Conservation (phyloP, 2,888 invertebrate genomes). For the Fragum whitleyi region DNA sequence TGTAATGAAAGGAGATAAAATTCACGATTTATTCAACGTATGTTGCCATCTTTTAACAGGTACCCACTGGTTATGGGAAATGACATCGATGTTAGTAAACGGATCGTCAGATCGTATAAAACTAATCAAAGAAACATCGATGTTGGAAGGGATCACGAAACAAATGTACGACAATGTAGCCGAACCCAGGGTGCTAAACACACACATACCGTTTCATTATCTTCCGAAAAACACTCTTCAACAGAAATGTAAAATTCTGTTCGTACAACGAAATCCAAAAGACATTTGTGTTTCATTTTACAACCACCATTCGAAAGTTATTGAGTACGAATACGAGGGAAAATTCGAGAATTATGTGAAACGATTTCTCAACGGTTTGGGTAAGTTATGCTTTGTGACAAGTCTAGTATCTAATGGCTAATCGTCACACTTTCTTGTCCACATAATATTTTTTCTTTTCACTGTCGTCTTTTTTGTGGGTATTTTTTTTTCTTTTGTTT, state of each 20-base stretch:
- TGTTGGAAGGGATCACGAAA: constrained; percentile 68
- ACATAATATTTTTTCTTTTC: too few species aligned
- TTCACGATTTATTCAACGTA: too few species aligned
- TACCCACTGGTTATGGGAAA: constrained; percentile 76
- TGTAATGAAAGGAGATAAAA: too few species aligned
- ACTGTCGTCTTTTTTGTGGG: too few species aligned
- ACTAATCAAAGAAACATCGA: constrained; percentile 69
- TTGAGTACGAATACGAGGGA: constrained; percentile 67
- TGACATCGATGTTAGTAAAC: constrained; percentile 68
- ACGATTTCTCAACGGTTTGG: constrained; percentile 65
- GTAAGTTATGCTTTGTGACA: constrained; percentile 39
- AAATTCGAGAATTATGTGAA: constrained; percentile 65
- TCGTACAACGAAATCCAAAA: constrained; percentile 72
- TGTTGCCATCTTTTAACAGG: too few species aligned
- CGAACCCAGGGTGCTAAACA: constrained; percentile 70
- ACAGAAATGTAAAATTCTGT: constrained; percentile 68
- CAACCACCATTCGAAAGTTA: constrained; percentile 70
- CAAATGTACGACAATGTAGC: constrained; percentile 55
- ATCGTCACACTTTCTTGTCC: too few species aligned
- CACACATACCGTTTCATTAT: constrained; percentile 66
- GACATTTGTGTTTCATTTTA: constrained; percentile 73
- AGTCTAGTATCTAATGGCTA: too few species aligned
- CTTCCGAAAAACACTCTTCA: constrained; percentile 67
- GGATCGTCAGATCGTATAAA: constrained; percentile 66
- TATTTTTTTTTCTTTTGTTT: too few species aligned